A percentile compares a stretch with the other conserved stretches of the same genome.
Conservation (phyloP, 1,140 invertebrate genomes). For the Bombus huntii region DNA sequence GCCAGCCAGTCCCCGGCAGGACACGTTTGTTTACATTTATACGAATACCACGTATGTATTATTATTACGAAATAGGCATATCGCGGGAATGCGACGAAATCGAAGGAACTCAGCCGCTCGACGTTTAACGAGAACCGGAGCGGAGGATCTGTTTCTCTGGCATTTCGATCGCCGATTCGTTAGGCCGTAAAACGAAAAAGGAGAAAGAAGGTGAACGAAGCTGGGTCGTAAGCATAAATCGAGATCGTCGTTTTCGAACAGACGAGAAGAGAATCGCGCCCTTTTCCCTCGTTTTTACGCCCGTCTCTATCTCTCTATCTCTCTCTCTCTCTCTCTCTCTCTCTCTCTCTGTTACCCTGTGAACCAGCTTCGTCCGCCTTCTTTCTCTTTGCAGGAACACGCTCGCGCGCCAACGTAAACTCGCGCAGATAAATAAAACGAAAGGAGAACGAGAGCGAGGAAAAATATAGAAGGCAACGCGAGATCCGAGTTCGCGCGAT, state of each 20-base stretch:
- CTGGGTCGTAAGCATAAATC: neutral
- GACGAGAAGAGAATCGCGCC: neutral
- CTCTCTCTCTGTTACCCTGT: neutral
- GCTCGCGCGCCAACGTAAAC: no score
- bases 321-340: no score
- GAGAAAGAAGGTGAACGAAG: neutral
- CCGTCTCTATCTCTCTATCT: no score
- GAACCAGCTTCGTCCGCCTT: neutral
- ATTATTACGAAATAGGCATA: constrained; percentile 37
- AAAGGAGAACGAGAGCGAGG: neutral
- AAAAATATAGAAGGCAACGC: neutral
- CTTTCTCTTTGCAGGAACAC: neutral
- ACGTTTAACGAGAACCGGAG: neutral
- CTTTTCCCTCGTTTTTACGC: neutral
- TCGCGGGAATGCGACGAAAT: constrained; percentile 18
- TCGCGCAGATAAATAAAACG: neutral
- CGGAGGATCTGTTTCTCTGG: neutral
- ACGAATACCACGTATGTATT: constrained; percentile 32
- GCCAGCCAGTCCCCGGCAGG: neutral
- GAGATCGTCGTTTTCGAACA: neutral
- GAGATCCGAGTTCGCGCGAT: constrained; percentile 22
- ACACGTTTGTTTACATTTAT: constrained; percentile 46
- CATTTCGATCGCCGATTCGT: neutral
- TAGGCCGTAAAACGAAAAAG: neutral
- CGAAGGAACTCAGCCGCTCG: neutral